phyloP scores from a whole-genome alignment of 2,113 vertebrate genomes.

The Stigmatopora nigra region DNA sequence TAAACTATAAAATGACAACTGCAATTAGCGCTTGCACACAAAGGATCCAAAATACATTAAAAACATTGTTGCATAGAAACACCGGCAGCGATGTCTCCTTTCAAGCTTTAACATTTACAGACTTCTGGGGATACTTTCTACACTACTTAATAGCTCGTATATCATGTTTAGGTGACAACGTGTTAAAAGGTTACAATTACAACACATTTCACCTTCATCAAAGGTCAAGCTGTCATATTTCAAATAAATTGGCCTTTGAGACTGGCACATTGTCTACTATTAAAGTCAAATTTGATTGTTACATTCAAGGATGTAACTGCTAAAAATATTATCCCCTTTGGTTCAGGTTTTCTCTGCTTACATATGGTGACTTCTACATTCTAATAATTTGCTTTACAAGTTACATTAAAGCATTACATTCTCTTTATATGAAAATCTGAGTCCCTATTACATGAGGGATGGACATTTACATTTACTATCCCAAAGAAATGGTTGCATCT shows the following conservation, averaged over 20 bases:
- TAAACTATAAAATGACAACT: not conserved
- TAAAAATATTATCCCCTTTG: too few species aligned
- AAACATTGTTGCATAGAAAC: too few species aligned
- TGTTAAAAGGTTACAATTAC: slow-evolving; percentile 20
- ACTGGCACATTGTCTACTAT: not conserved
- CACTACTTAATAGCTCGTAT: not conserved
- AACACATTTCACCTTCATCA: not conserved
- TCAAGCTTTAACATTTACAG: not conserved
- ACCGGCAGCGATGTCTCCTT: not conserved
- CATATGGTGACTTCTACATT: too few species aligned
- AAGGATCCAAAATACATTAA: too few species aligned
- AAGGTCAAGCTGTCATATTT: slow-evolving; percentile 5
- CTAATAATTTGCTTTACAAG: too few species aligned
- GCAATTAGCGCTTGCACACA: too few species aligned
- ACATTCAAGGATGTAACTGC: not conserved
- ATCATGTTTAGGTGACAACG: slow-evolving; percentile 5
- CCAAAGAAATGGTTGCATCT: too few species aligned
- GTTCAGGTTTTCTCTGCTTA: too few species aligned
- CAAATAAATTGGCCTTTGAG: not conserved
- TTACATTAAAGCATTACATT: too few species aligned
- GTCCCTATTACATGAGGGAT: not conserved
- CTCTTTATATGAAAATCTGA: not conserved
- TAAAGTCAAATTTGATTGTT: not conserved
- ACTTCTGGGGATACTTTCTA: not conserved
- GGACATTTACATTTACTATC: not conserved